Evolutionary conservation across 2,113 vertebrate genomes (phyloP).

Genomic region (Caloenas nicobarica): DNA sequence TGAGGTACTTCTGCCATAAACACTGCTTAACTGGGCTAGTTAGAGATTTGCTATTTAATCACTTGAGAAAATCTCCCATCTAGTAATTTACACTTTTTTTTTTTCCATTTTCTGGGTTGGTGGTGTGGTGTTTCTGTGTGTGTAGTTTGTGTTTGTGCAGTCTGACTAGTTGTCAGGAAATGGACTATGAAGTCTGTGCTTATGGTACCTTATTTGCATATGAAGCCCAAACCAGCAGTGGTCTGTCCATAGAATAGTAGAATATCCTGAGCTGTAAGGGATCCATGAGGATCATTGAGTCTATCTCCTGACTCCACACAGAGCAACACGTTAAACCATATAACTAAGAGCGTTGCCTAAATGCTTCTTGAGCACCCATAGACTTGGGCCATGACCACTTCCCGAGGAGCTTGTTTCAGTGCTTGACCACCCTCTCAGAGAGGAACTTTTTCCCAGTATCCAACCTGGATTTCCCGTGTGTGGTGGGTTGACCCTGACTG

Average conservation of each 20-base stretch:
- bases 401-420: neutral
- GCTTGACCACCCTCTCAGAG: neutral
- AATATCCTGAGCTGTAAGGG: neutral
- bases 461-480: neutral
- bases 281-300: neutral
- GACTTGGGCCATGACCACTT: neutral
- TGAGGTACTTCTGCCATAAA: neutral
- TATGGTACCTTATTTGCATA: neutral
- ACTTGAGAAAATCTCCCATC: neutral
- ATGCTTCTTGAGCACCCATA: neutral
- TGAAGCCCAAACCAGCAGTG: neutral
- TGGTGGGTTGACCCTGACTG: too few species aligned
- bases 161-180: neutral
- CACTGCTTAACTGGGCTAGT: neutral
- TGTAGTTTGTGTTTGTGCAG: neutral
- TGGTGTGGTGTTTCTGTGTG: neutral
- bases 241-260: neutral
- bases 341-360: neutral
- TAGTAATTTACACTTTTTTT: neutral
- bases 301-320: neutral
- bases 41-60: neutral
- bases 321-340: neutral
- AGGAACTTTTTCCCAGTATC: neutral
- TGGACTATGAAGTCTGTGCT: neutral
- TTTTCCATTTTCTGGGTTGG: neutral